phyloP scores from a whole-genome alignment of 2,888 invertebrate species.

The Cephalotes varians region DNA sequence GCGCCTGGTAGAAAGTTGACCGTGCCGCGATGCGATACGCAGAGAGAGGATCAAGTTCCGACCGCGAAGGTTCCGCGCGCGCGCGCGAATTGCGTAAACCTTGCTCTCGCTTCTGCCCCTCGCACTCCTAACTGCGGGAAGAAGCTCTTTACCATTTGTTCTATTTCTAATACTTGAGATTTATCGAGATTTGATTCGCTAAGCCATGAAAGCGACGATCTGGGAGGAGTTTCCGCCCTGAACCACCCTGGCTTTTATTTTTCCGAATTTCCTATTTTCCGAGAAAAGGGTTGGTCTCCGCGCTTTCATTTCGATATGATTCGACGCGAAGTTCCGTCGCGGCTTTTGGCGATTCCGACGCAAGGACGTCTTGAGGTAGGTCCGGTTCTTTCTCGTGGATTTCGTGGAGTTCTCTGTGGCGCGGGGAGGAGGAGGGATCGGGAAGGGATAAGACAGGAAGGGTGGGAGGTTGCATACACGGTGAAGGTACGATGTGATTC shows the following conservation, averaged over 20 bases:
- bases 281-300: background rate
- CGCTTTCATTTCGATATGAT: background rate
- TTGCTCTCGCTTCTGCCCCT: background rate
- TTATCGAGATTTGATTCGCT: no score
- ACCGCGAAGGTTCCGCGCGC: constrained; percentile 53
- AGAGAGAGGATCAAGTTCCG: constrained; percentile 67
- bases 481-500: constrained; percentile 52
- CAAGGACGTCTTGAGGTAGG: constrained; percentile 73
- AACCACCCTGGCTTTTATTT: background rate
- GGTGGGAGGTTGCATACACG: constrained; percentile 54
- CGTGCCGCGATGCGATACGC: constrained; percentile 44
- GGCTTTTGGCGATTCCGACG: constrained; percentile 55
- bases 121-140: background rate
- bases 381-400: constrained; percentile 61
- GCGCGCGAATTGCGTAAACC: constrained; percentile 14
- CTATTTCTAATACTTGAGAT: background rate
- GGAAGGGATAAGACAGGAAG: constrained; percentile 13
- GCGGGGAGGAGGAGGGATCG: background rate
- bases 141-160: background rate
- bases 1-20: constrained; percentile 66
- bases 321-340: background rate
- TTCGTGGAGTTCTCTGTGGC: constrained; percentile 54
- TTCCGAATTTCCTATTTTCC: background rate
- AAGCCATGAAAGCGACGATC: background rate
- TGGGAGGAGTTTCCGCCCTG: background rate